Percentiles rank a stretch among this genome's conserved stretches.
These are phyloP conservation scores for Drosophila trapezifrons DNA, from an alignment of 1,140 invertebrate genomes.

Conservation along the genomic window DNA sequence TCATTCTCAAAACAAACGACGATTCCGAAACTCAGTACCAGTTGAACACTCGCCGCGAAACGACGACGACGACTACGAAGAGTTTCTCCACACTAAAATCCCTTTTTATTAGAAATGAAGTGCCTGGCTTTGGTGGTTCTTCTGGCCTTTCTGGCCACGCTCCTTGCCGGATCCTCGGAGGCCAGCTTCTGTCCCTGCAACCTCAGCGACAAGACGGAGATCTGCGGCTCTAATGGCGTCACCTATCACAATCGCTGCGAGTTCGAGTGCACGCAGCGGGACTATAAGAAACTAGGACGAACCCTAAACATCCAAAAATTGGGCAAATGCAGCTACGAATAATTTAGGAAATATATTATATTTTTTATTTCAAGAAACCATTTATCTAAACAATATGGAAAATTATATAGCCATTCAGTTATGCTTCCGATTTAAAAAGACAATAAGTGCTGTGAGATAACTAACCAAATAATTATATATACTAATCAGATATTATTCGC, in stretches of 20 bases:
- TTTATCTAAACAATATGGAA: too few species aligned
- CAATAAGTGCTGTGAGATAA: conserved; percentile 3
- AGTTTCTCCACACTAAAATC: neutral
- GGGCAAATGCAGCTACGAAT: conserved; percentile 47
- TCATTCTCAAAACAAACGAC: conserved; percentile 5
- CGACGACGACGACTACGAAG: conserved; percentile 1
- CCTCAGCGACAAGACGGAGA: conserved; percentile 52
- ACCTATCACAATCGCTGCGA: conserved; percentile 78
- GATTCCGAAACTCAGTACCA: conserved; percentile 51
- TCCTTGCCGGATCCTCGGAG: conserved; percentile 36
- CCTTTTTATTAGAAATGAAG: conserved; percentile 54
- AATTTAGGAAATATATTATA: neutral
- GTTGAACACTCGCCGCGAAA: conserved; percentile 42
- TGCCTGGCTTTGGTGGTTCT: conserved; percentile 52
- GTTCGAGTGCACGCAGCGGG: conserved; percentile 75
- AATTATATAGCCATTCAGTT: neutral
- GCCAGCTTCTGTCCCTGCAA: conserved; percentile 71
- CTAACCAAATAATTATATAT: neutral
- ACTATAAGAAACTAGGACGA: conserved; percentile 60
- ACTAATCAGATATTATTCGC: neutral
- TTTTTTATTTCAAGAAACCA: neutral
- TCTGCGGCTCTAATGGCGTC: conserved; percentile 76
- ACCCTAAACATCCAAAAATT: conserved; percentile 42
- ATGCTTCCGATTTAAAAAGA: neutral
- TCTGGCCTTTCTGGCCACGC: conserved; percentile 34